Percentiles rank a stretch among this genome's conserved stretches.
Evolutionary conservation across 1,140 invertebrate species (phyloP).

Genomic region (Lepidostoma basale): DNA sequence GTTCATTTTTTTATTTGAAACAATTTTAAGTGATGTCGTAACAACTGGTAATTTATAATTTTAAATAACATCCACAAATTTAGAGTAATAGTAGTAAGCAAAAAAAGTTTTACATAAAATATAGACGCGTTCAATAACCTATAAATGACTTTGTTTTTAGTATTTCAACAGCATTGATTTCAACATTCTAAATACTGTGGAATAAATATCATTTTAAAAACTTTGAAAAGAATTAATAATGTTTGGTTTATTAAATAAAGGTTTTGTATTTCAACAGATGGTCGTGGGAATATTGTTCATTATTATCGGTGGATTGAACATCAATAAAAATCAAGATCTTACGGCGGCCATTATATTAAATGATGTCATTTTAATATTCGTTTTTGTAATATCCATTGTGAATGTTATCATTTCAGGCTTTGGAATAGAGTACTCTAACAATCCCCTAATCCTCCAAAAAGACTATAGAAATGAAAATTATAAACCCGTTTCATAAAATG

Average conservation of each 20-base stretch:
- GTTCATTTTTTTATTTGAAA: no score
- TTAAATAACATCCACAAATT: no score
- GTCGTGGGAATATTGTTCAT: conserved; percentile 79
- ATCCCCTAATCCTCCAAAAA: conserved; percentile 60
- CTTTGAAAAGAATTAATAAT: conserved; percentile 3
- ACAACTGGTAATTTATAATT: no score
- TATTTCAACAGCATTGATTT: no score
- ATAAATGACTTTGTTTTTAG: no score
- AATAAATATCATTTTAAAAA: no score
- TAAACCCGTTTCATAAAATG: background rate
- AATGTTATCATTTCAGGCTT: conserved; percentile 84
- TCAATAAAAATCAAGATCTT: conserved; percentile 75
- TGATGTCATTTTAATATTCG: conserved; percentile 77
- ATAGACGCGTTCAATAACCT: no score
- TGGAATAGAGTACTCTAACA: conserved; percentile 76
- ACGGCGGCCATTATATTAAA: conserved; percentile 75
- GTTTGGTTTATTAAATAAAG: background rate
- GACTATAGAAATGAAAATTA: conserved; percentile 5
- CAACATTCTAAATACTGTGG: no score
- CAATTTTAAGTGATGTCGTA: no score
- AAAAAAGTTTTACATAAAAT: no score
- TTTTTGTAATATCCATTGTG: conserved; percentile 78
- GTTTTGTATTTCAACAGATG: conserved; percentile 63
- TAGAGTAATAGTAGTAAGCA: no score
- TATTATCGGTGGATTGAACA: conserved; percentile 78